Percentiles rank a stretch among this genome's conserved stretches.
Conservation (phyloP, 1,140 invertebrate genomes). For the Watersipora subatra region DNA sequence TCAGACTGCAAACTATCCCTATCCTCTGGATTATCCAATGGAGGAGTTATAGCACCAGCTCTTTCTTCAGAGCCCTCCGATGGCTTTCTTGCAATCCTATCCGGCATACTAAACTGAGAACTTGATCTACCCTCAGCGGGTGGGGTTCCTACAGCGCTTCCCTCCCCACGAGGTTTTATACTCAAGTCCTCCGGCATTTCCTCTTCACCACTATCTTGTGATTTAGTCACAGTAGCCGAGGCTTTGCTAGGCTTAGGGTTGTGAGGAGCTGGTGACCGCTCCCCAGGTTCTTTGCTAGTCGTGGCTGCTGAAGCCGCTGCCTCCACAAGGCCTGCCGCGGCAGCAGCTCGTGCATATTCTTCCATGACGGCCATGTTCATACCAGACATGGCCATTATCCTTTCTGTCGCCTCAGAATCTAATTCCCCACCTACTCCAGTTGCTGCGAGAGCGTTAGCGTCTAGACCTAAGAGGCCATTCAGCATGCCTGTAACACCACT, state of each 20-base stretch:
- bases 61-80: background rate
- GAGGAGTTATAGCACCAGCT: too few relatives aligned
- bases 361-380: background rate
- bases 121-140: background rate
- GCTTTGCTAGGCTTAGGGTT: background rate
- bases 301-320: background rate
- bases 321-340: background rate
- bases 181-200: background rate
- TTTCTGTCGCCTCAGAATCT: background rate
- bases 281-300: background rate
- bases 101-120: too few relatives aligned
- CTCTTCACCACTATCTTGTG: background rate
- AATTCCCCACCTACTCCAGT: background rate
- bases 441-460: background rate
- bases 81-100: background rate
- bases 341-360: too few relatives aligned
- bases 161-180: background rate
- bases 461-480: background rate
- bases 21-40: too few relatives aligned
- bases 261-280: background rate
- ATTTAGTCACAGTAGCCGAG: background rate
- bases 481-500: too few relatives aligned
- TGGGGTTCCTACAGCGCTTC: background rate
- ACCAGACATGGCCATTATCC: background rate
- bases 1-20: too few relatives aligned